phyloP scores from a whole-genome alignment of 1,140 invertebrate genomes.

The Asobara japonica region DNA sequence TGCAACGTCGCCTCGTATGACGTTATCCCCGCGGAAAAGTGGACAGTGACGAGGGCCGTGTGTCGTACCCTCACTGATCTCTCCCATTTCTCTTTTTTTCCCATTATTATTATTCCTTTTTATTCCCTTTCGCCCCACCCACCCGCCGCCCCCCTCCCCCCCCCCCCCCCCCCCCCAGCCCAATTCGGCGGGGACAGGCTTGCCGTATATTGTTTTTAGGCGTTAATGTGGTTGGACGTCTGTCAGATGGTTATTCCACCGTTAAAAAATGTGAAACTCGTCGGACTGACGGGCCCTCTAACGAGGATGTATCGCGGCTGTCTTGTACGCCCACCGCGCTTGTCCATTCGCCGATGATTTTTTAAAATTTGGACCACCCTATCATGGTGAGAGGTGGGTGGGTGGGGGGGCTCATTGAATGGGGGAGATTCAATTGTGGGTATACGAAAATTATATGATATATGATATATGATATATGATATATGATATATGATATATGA shows the following conservation, averaged over 20 bases:
- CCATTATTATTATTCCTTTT: not conserved
- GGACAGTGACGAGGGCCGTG: constrained; percentile 16
- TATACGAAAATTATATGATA: too few relatives aligned
- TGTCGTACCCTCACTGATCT: constrained; percentile 11
- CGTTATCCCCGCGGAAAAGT: not conserved
- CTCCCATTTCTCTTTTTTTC: not conserved
- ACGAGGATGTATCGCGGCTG: constrained; percentile 36
- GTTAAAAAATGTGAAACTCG: constrained; percentile 37
- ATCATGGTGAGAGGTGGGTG: not conserved
- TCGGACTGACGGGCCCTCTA: constrained; percentile 29
- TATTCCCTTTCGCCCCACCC: too few relatives aligned
- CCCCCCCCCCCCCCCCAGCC: not conserved
- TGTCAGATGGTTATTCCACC: constrained; percentile 34
- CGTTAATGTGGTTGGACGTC: constrained; percentile 34
- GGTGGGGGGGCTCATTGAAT: too few relatives aligned
- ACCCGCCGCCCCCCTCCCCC: too few relatives aligned
- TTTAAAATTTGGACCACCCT: not conserved
- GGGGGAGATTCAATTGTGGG: too few relatives aligned
- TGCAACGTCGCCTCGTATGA: constrained; percentile 20
- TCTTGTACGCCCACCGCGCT: constrained; percentile 20
- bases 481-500: too few relatives aligned
- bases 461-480: too few relatives aligned
- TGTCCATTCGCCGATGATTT: constrained; percentile 31
- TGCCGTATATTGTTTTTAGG: constrained; percentile 32
- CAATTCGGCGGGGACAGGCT: not conserved